phyloP scores from a whole-genome alignment of 2,797 vertebrate genomes.

The Cyprinella venusta region DNA sequence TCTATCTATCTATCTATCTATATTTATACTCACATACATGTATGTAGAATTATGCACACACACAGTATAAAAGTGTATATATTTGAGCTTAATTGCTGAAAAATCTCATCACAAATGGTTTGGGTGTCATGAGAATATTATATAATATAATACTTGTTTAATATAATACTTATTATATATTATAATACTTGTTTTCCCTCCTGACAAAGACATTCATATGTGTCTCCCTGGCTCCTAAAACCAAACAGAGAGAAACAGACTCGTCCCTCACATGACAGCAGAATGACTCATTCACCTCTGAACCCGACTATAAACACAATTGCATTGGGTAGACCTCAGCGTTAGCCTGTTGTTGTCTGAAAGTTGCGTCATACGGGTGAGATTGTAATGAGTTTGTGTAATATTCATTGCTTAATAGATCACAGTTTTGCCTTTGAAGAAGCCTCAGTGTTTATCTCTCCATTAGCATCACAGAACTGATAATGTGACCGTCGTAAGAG shows the following conservation, averaged over 20 bases:
- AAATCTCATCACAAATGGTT: neutral
- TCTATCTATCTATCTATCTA: too few relatives aligned
- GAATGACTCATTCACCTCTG: conserved; percentile 33
- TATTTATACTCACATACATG: too few relatives aligned
- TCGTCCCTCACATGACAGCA: conserved; percentile 22
- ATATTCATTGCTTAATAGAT: neutral
- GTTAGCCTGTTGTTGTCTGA: neutral
- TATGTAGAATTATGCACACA: too few relatives aligned
- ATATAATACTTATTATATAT: too few relatives aligned
- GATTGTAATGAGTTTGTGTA: neutral
- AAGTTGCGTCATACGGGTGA: neutral
- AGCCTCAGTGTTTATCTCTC: neutral
- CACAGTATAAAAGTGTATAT: too few relatives aligned
- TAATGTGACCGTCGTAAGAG: neutral
- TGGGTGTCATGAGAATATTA: neutral
- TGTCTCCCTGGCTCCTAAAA: neutral
- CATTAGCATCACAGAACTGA: neutral
- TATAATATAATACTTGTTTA: too few relatives aligned
- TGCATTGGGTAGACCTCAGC: neutral
- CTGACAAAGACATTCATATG: neutral
- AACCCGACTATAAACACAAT: neutral
- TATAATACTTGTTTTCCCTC: neutral
- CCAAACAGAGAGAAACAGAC: conserved; percentile 2
- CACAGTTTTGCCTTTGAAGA: neutral
- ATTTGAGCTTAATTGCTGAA: neutral